phyloP scores from a whole-genome alignment of 1,140 invertebrate genomes.

The Oedothorax gibbosus region DNA sequence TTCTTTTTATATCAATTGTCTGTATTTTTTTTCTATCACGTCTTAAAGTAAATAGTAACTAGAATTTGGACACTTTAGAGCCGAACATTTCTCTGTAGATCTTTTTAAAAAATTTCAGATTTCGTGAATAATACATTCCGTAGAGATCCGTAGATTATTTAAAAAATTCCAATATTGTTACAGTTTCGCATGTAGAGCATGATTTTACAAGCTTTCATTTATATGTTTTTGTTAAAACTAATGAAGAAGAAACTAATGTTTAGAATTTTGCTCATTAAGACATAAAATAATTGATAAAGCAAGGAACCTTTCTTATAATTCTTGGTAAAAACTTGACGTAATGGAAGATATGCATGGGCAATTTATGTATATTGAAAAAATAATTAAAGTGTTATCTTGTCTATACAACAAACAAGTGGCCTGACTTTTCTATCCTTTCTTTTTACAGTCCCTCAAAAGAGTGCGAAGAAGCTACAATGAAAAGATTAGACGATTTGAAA shows the following conservation, averaged over 20 bases:
- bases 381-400: not conserved
- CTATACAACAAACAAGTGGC: not conserved
- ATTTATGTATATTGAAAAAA: not conserved
- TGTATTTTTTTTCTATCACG: slow-evolving; percentile 3
- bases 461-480: slow-evolving; percentile 32
- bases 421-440: not conserved
- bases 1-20: not conserved
- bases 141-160: too few species aligned
- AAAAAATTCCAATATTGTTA: too few species aligned
- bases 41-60: not conserved
- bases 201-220: too few species aligned
- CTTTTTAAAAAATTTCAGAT: too few species aligned
- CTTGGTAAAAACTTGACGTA: not conserved
- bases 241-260: too few species aligned
- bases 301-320: not conserved
- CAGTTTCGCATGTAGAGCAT: too few species aligned
- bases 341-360: not conserved
- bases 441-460: slow-evolving; percentile 18
- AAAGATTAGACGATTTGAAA: slow-evolving; percentile 32
- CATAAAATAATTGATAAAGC: not conserved
- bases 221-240: too few species aligned
- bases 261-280: not conserved
- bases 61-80: not conserved
- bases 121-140: too few species aligned
- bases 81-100: not conserved